Evolutionary conservation across 64 coral and sea anemone genomes (phyloP).

Genomic region (Montipora foliosa): DNA sequence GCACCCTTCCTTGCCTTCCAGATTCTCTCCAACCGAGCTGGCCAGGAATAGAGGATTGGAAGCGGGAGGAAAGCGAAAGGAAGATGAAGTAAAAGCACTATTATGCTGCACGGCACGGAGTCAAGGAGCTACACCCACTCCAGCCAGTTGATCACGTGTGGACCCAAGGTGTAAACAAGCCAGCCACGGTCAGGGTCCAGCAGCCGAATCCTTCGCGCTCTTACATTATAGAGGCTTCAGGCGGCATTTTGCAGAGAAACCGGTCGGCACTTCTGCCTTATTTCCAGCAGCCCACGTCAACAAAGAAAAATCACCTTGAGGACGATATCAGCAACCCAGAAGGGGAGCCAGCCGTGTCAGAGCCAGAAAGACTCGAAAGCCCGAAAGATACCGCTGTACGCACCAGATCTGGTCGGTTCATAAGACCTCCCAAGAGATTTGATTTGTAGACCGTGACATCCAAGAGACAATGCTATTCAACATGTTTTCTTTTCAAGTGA

Average conservation of each 20-base stretch:
- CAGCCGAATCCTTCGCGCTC: constrained; percentile 12
- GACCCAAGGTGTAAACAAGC: not conserved
- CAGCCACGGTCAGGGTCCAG: not conserved
- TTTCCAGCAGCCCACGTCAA: not conserved
- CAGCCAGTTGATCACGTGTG: constrained; percentile 13
- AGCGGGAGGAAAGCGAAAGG: not conserved
- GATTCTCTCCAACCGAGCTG: constrained; percentile 6
- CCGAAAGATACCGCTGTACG: not conserved
- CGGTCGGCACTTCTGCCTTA: constrained; percentile 29
- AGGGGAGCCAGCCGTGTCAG: not conserved
- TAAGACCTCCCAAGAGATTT: constrained; percentile 1
- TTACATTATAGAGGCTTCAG: constrained; percentile 18
- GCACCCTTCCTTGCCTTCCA: constrained; percentile 7
- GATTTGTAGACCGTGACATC: not conserved
- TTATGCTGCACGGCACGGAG: constrained; percentile 11
- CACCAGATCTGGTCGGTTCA: not conserved
- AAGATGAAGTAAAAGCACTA: constrained; percentile 53
- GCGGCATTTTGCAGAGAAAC: not conserved
- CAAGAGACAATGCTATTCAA: too few relatives aligned
- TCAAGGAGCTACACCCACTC: constrained; percentile 9
- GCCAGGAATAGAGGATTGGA: constrained; percentile 15
- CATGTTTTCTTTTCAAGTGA: too few relatives aligned
- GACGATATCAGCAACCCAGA: not conserved
- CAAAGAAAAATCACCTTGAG: not conserved
- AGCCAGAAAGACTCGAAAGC: not conserved